Evolutionary conservation across 1,140 invertebrate genomes (phyloP).

Genomic region (Reticulitermes speratus): DNA sequence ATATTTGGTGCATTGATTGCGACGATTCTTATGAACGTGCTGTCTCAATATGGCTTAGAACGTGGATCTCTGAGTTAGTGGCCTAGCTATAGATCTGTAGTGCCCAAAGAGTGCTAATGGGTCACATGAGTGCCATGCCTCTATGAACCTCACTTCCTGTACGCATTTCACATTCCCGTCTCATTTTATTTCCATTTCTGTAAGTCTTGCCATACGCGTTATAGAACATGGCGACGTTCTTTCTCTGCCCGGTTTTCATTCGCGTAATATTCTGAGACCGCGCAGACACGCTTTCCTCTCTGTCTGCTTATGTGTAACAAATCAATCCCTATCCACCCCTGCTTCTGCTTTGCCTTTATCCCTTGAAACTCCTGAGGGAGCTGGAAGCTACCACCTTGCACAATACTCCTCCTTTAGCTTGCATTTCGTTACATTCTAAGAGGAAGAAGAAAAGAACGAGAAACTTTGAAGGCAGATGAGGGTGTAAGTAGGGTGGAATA

Average conservation of each 20-base stretch:
- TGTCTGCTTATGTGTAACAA: neutral
- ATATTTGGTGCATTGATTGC: too few relatives aligned
- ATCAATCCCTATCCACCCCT: neutral
- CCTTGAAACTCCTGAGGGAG: neutral
- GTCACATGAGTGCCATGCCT: too few relatives aligned
- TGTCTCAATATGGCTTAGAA: too few relatives aligned
- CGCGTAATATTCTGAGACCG: neutral
- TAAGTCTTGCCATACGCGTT: too few relatives aligned
- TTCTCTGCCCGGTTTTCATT: neutral
- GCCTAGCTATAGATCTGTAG: too few relatives aligned
- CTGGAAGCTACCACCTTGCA: neutral
- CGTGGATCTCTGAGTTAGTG: too few relatives aligned
- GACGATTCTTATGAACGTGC: too few relatives aligned
- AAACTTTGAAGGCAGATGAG: neutral
- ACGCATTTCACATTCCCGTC: too few relatives aligned
- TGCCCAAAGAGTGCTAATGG: too few relatives aligned
- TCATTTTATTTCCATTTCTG: too few relatives aligned
- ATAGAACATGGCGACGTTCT: neutral
- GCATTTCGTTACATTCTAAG: neutral
- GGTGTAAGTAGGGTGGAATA: conserved; percentile 11
- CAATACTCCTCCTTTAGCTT: neutral
- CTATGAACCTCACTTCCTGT: too few relatives aligned
- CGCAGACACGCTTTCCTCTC: neutral
- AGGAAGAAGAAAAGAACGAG: neutral
- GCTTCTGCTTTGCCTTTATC: neutral